Conservation (phyloP, 2,888 invertebrate species). For the Dynastes hyllus region DNA sequence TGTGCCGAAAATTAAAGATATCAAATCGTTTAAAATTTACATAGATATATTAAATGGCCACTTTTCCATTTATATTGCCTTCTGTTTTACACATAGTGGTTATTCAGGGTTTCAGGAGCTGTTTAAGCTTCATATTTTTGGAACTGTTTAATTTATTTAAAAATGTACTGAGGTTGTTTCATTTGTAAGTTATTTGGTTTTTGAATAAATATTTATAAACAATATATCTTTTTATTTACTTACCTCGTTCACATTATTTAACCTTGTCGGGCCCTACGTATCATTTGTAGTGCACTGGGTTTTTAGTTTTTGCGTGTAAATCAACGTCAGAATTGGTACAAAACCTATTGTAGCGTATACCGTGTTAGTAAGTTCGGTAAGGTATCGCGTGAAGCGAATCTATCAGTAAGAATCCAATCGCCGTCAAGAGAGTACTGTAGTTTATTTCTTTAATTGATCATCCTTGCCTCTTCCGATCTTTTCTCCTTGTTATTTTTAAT, state of each 20-base stretch:
- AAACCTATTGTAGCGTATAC: too few relatives aligned
- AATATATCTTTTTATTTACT: constrained; percentile 34
- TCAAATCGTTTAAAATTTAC: constrained; percentile 58
- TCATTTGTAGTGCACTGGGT: too few relatives aligned
- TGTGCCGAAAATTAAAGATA: constrained; percentile 59
- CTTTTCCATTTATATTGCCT: constrained; percentile 63
- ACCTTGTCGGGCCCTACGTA: too few relatives aligned
- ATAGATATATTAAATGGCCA: constrained; percentile 56
- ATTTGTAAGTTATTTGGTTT: constrained; percentile 72
- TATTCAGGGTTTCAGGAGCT: constrained; percentile 76
- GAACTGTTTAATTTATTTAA: constrained; percentile 71
- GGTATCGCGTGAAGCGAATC: too few relatives aligned
- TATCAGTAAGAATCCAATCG: too few relatives aligned
- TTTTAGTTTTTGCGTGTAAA: too few relatives aligned
- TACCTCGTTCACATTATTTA: not conserved
- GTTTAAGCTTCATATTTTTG: constrained; percentile 71
- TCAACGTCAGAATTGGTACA: too few relatives aligned
- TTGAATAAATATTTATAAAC: constrained; percentile 69
- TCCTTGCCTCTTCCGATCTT: too few relatives aligned
- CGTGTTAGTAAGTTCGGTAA: too few relatives aligned
- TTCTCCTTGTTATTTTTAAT: too few relatives aligned
- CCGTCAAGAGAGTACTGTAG: too few relatives aligned
- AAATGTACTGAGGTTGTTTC: constrained; percentile 72
- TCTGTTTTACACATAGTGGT: constrained; percentile 67
- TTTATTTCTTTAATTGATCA: too few relatives aligned